phyloP scores from a whole-genome alignment of 2,888 invertebrate genomes.

The Campopleginae sp. region DNA sequence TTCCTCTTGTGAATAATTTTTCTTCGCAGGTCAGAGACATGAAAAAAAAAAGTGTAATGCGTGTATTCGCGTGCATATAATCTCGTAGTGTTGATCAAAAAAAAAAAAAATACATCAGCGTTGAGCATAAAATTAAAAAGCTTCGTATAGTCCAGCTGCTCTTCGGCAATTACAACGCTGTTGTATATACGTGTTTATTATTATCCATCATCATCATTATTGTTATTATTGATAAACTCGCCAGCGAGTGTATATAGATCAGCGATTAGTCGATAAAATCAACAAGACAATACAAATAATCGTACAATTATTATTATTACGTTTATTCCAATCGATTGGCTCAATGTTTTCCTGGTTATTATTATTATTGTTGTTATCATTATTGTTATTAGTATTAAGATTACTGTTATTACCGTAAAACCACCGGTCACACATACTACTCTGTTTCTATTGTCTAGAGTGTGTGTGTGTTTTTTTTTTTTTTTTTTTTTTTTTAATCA shows the following conservation, averaged over 20 bases:
- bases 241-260: slow-evolving; percentile 64
- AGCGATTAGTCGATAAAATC: slow-evolving; percentile 64
- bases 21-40: slow-evolving; percentile 14
- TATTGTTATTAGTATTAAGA: slow-evolving; percentile 38
- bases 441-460: slow-evolving; percentile 64
- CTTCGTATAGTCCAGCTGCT: slow-evolving; percentile 19
- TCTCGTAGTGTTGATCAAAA: neutral
- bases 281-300: slow-evolving; percentile 65
- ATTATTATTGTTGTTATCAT: slow-evolving; percentile 44
- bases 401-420: slow-evolving; percentile 57
- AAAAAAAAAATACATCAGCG: slow-evolving; percentile 16
- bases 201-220: slow-evolving; percentile 47
- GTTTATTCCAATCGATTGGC: slow-evolving; percentile 68
- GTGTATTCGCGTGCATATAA: slow-evolving; percentile 14
- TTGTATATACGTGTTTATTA: slow-evolving; percentile 37
- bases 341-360: slow-evolving; percentile 55
- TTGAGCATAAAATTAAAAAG: slow-evolving; percentile 10
- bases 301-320: slow-evolving; percentile 62
- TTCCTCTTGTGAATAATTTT: neutral
- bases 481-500: slow-evolving; percentile 35
- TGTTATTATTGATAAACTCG: slow-evolving; percentile 62
- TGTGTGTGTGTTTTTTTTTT: slow-evolving; percentile 33
- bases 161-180: slow-evolving; percentile 47
- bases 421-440: slow-evolving; percentile 61
- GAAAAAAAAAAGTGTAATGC: slow-evolving; percentile 11